Evolutionary conservation across 2,797 vertebrate genomes (phyloP).

Genomic region (Emydoidea blandingii): DNA sequence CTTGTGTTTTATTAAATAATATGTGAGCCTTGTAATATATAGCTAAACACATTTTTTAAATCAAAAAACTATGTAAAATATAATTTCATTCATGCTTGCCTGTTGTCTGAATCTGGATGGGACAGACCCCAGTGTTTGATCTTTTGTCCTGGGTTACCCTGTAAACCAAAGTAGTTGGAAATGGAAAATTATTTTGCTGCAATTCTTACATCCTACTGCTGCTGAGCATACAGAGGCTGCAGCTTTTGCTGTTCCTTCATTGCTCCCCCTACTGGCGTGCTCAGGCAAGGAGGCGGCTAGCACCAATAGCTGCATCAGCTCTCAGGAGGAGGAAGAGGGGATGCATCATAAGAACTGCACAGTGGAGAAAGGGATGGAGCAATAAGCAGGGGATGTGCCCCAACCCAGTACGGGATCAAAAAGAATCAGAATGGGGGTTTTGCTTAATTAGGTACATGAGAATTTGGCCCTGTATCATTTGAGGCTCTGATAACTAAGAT

Average conservation of each 20-base stretch:
- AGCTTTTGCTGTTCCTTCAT: neutral
- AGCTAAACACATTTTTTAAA: neutral
- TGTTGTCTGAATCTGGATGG: neutral
- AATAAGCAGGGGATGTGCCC: neutral
- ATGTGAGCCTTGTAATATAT: neutral
- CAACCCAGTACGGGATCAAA: neutral
- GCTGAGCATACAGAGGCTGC: constrained; percentile 1
- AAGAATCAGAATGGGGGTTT: constrained; percentile 47
- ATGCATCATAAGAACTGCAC: neutral
- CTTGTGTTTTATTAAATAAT: neutral
- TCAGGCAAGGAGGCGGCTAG: neutral
- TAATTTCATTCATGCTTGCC: neutral
- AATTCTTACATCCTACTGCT: neutral
- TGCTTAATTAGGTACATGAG: constrained; percentile 45
- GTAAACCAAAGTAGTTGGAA: neutral
- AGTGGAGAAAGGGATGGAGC: neutral
- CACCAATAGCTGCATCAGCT: constrained; percentile 1
- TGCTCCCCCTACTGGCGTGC: neutral
- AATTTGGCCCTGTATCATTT: constrained; percentile 46
- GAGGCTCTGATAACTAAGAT: constrained; percentile 68
- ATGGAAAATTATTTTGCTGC: neutral
- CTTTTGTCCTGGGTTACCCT: neutral
- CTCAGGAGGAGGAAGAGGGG: neutral
- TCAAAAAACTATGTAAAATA: neutral
- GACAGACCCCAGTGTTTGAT: neutral